Base-by-base conservation (phyloP, 2,797 vertebrate species). In the Eulemur albifrons region DNA sequence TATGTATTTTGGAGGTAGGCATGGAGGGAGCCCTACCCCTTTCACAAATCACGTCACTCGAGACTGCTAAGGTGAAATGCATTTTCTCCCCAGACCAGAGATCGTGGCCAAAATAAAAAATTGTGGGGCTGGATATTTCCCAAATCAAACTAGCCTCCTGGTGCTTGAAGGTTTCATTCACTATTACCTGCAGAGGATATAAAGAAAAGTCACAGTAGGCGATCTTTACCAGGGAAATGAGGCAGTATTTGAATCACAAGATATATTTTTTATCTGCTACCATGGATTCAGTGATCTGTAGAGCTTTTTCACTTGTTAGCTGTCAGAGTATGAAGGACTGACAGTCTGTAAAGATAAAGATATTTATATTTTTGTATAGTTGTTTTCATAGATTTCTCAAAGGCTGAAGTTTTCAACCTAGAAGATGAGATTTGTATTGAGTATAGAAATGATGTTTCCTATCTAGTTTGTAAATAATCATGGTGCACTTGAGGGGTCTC, bases 321-420 rank as follows among this genome's bases (percentile, higher is more conserved):
- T 97, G 90, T 97, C 98, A 97, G 98, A 95, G 85, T 96, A 57
- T 97, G 97, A 98, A 98, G 97, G 92, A 95, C 98, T 98, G 98
- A 92, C 98, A 97, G 97, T 96, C 93, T 99, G 98, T 98, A 98
- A 98, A 99, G 98, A 98, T 98, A 98, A 98, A 99, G 97, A 99
- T 98, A 99, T 99, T 99, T 99, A 99, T 99, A 99, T 99, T 99
- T 99, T 99, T 98, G 98, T 98, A 98, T 98, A 96, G 75, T 96
- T 98, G 98, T 98, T 99, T 99, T 98, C 98, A 97, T 98, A 98
- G 98, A 98, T 98, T 99, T 98, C 98, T 98, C 98, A 98, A 98
- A 98, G 98, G 97, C 98, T 98, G 93, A 98, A 98, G 96, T 98
- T 98, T 98, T 98, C 98, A 98, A 97, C 98, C 96, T 98, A 97